phyloP scores from a whole-genome alignment of 2,113 vertebrate species.

The Pteronura brasiliensis region DNA sequence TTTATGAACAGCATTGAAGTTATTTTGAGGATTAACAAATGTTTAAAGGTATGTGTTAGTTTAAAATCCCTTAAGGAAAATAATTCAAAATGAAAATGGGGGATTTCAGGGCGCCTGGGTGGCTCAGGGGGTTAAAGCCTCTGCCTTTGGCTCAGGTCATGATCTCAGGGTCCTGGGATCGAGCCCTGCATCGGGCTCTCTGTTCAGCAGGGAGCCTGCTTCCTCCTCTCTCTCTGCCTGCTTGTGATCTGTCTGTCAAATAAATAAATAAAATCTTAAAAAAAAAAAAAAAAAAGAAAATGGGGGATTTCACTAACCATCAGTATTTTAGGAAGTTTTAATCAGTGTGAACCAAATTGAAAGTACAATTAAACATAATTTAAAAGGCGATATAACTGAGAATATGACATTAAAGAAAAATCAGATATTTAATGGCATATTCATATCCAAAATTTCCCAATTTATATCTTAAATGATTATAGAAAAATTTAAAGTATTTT shows the following conservation, averaged over 20 bases:
- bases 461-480: neutral
- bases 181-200: too few species aligned
- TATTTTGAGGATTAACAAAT: neutral
- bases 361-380: neutral
- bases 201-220: too few species aligned
- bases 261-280: too few species aligned
- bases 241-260: too few species aligned
- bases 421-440: neutral
- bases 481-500: neutral
- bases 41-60: neutral
- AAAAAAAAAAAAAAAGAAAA: neutral
- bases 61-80: neutral
- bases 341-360: neutral
- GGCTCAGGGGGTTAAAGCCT: too few species aligned
- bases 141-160: too few species aligned
- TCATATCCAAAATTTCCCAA: neutral
- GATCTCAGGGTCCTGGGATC: too few species aligned
- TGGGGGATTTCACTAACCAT: neutral
- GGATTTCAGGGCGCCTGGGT: too few species aligned
- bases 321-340: neutral
- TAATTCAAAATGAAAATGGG: neutral
- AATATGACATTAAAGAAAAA: neutral
- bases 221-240: too few species aligned
- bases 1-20: neutral
- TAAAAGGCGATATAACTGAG: neutral